These are phyloP conservation scores for Samia ricini DNA, from an alignment of 1,140 invertebrate genomes.

Conservation along the genomic window DNA sequence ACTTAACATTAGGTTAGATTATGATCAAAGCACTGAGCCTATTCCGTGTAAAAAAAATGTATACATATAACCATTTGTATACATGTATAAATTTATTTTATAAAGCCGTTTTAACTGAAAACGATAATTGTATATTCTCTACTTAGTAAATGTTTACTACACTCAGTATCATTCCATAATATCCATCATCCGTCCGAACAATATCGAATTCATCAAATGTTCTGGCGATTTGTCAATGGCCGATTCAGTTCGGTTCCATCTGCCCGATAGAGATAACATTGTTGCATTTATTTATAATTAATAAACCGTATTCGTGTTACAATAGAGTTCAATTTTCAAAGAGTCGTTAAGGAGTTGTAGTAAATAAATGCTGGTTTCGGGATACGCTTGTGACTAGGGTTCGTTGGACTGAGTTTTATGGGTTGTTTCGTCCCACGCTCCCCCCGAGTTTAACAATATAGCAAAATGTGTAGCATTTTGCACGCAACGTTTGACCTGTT, in stretches of 20 bases:
- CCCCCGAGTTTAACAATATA: neutral
- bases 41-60: too few species aligned
- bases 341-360: neutral
- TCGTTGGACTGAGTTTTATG: slow-evolving; percentile 21
- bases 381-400: slow-evolving; percentile 10
- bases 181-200: neutral
- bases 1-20: too few species aligned
- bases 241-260: slow-evolving; percentile 6
- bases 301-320: neutral
- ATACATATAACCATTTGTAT: too few species aligned
- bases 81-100: too few species aligned
- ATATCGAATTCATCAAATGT: neutral
- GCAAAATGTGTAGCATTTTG: neutral
- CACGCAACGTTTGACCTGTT: slow-evolving; percentile 2
- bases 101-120: neutral
- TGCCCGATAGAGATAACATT: slow-evolving; percentile 10
- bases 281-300: neutral
- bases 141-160: neutral
- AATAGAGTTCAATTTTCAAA: neutral
- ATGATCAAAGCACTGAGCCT: too few species aligned
- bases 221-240: slow-evolving; percentile 1
- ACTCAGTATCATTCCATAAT: neutral
- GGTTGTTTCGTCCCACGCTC: slow-evolving; percentile 23
- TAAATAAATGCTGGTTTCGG: neutral
- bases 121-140: neutral